Percentiles rank a stretch among this genome's conserved stretches.
phyloP scores from a whole-genome alignment of 2,797 vertebrate genomes.

The Spinus olivaceus region DNA sequence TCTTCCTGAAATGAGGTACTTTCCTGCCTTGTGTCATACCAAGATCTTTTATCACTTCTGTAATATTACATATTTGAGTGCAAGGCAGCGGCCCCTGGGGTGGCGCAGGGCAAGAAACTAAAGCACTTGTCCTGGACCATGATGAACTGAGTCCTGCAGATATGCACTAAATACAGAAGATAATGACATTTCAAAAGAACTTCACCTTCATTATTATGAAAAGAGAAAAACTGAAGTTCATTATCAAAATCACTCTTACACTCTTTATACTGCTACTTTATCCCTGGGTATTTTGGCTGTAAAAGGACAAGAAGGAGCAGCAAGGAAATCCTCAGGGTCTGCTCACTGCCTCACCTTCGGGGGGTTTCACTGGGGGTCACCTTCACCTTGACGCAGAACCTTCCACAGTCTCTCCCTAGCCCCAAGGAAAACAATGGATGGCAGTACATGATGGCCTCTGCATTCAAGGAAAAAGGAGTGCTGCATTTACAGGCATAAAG shows the following conservation, averaged over 20 bases:
- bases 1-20: background rate
- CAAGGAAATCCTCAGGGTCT: background rate
- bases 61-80: background rate
- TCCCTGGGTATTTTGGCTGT: background rate
- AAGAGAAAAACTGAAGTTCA: background rate
- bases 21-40: background rate
- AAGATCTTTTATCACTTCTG: background rate
- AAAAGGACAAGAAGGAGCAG: background rate
- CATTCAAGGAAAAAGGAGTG: background rate
- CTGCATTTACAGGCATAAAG: background rate
- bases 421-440: background rate
- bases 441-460: background rate
- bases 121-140: background rate
- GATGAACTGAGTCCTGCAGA: background rate
- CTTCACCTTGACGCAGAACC: background rate
- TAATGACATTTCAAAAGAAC: background rate
- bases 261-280: background rate
- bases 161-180: background rate
- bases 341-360: background rate
- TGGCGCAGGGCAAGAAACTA: background rate
- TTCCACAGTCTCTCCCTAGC: background rate
- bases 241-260: background rate
- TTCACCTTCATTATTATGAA: background rate
- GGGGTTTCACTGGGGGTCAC: background rate
- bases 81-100: background rate